Conservation (phyloP, 2,888 invertebrate genomes). For the Drosophila flavopinicola region DNA sequence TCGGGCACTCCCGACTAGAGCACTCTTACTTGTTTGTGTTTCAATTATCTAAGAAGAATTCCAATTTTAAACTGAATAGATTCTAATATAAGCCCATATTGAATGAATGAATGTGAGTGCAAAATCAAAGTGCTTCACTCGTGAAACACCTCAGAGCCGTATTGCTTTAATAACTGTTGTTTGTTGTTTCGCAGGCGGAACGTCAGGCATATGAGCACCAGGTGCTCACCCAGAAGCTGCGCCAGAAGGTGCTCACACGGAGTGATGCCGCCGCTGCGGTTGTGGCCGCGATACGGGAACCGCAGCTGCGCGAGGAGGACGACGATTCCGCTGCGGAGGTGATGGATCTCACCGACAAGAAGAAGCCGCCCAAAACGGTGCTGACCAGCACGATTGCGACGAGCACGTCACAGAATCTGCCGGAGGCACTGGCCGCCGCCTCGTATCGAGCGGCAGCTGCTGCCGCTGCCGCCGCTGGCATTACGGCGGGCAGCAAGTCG, state of each 20-base stretch:
- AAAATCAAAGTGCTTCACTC: no score
- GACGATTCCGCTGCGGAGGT: conserved; percentile 86
- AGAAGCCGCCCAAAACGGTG: conserved; percentile 85
- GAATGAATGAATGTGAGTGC: no score
- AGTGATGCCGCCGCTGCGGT: conserved; percentile 86
- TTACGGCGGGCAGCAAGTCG: conserved; percentile 38
- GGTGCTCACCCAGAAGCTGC: conserved; percentile 92
- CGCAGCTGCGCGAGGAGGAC: conserved; percentile 86
- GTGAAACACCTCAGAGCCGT: no score
- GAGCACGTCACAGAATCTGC: conserved; percentile 83
- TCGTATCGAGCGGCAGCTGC: conserved; percentile 44
- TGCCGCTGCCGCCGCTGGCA: conserved; percentile 1
- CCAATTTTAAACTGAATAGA: no score
- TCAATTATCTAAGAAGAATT: no score
- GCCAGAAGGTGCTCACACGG: conserved; percentile 93
- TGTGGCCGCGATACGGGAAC: conserved; percentile 79
- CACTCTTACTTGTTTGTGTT: no score
- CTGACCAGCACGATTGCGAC: conserved; percentile 85
- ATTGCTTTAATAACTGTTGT: neutral
- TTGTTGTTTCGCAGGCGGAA: conserved; percentile 82
- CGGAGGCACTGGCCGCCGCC: conserved; percentile 84
- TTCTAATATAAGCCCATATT: no score
- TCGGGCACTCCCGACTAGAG: no score
- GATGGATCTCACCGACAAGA: conserved; percentile 91
- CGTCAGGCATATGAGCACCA: conserved; percentile 87